Conservation (phyloP, 2,888 invertebrate species). For the Dinocampus coccinellae region DNA sequence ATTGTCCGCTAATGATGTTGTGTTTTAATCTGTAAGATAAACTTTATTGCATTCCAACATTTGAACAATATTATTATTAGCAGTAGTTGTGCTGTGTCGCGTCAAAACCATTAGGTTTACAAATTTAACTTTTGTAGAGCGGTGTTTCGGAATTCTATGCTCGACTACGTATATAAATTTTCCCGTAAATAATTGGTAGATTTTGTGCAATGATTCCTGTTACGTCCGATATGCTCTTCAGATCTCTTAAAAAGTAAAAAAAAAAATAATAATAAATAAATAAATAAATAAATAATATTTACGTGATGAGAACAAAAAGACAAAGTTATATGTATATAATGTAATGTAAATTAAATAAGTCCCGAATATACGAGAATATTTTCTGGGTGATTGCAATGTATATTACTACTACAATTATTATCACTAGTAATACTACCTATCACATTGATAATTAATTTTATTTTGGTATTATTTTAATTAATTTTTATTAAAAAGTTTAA, state of each 20-base stretch:
- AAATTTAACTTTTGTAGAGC: not conserved
- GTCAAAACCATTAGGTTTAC: slow-evolving; percentile 16
- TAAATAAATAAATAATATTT: not conserved
- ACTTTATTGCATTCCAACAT: slow-evolving; percentile 46
- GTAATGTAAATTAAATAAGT: slow-evolving; percentile 59
- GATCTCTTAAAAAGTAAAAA: not conserved
- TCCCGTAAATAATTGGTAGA: not conserved
- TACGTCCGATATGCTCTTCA: not conserved
- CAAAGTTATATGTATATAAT: slow-evolving; percentile 58
- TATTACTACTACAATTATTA: too few species aligned
- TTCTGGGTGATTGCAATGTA: slow-evolving; percentile 53
- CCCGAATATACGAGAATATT: slow-evolving; percentile 66
- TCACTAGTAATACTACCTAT: too few species aligned
- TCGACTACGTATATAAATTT: not conserved
- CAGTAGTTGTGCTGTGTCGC: slow-evolving; percentile 37
- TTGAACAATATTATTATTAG: slow-evolving; percentile 47
- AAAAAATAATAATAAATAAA: too few species aligned
- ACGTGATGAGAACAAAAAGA: slow-evolving; percentile 46
- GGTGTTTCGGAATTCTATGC: not conserved
- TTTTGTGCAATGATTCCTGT: not conserved
- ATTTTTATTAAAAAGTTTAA: slow-evolving; percentile 5
- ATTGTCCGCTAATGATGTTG: slow-evolving; percentile 43
- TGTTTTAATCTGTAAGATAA: slow-evolving; percentile 48
- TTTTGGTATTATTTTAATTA: not conserved
- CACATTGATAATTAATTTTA: not conserved